A percentile compares a stretch with the other conserved stretches of the same genome.
phyloP scores from a whole-genome alignment of 2,113 vertebrate species.

The Corythaeola cristata region DNA sequence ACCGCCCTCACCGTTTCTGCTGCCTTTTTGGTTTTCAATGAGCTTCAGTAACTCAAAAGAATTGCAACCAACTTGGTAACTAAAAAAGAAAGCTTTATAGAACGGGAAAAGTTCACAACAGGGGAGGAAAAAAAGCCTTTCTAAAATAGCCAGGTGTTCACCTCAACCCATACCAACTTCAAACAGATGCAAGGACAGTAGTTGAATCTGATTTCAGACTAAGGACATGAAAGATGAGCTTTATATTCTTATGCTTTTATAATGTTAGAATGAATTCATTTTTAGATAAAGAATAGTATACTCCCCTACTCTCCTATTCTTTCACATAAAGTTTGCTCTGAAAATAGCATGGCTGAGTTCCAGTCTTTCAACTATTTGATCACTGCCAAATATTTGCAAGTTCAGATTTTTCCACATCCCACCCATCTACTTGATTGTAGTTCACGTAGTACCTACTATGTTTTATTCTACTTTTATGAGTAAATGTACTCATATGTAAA shows the following conservation, averaged over 20 bases:
- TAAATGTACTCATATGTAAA: background rate
- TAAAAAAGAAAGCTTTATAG: constrained; percentile 55
- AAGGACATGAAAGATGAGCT: constrained; percentile 56
- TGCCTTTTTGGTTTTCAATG: constrained; percentile 34
- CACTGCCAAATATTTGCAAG: constrained; percentile 59
- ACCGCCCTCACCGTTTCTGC: constrained; percentile 38
- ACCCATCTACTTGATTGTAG: background rate
- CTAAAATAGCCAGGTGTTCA: constrained; percentile 68
- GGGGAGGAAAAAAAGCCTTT: constrained; percentile 38
- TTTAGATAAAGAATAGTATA: constrained; percentile 47
- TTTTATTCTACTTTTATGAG: background rate
- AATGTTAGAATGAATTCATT: background rate
- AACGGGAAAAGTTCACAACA: constrained; percentile 58
- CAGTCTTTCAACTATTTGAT: constrained; percentile 49
- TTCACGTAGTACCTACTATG: background rate
- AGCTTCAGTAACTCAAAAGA: constrained; percentile 61
- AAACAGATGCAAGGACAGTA: constrained; percentile 55
- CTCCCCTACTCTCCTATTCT: constrained; percentile 40
- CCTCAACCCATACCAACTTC: constrained; percentile 58
- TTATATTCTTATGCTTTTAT: constrained; percentile 39
- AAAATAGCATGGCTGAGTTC: constrained; percentile 42
- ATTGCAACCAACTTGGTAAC: constrained; percentile 39
- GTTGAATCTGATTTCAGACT: constrained; percentile 49
- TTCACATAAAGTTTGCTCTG: constrained; percentile 55
- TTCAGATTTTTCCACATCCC: constrained; percentile 30